These are phyloP conservation scores for Xylota segnis DNA, from an alignment of 2,888 invertebrate species.

Conservation along the genomic window DNA sequence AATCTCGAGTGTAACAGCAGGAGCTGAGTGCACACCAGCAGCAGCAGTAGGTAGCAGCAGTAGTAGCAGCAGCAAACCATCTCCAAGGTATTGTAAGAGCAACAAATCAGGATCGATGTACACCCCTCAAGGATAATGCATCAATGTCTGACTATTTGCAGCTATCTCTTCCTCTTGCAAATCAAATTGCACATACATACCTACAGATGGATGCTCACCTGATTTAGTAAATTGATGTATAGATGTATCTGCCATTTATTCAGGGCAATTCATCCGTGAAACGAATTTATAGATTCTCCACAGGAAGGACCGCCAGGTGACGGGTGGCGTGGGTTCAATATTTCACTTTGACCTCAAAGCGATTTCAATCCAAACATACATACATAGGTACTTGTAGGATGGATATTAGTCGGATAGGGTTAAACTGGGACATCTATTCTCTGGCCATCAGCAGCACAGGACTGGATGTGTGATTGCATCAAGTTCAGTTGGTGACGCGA, in stretches of 20 bases:
- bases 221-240: slow-evolving; percentile 68
- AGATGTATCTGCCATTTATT: slow-evolving; percentile 55
- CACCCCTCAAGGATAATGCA: slow-evolving; percentile 68
- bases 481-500: slow-evolving; percentile 1
- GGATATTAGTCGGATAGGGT: slow-evolving; percentile 20
- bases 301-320: slow-evolving; percentile 3
- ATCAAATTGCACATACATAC: slow-evolving; percentile 17
- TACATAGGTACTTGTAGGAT: background rate
- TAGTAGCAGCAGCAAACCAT: slow-evolving; percentile 39
- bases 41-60: background rate
- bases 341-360: slow-evolving; percentile 66
- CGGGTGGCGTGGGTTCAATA: slow-evolving; percentile 32
- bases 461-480: slow-evolving; percentile 19
- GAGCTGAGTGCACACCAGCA: background rate
- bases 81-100: slow-evolving; percentile 58
- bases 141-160: slow-evolving; percentile 63
- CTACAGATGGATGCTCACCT: slow-evolving; percentile 19
- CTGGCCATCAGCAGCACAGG: background rate
- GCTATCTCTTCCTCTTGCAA: slow-evolving; percentile 36
- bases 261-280: slow-evolving; percentile 62
- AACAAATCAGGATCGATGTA: slow-evolving; percentile 64
- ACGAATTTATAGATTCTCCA: slow-evolving; percentile 66
- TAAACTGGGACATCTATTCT: slow-evolving; percentile 14
- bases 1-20: slow-evolving; percentile 37
- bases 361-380: background rate